Evolutionary conservation across 2,797 vertebrate genomes (phyloP).

Genomic region (Bucorvus abyssinicus): DNA sequence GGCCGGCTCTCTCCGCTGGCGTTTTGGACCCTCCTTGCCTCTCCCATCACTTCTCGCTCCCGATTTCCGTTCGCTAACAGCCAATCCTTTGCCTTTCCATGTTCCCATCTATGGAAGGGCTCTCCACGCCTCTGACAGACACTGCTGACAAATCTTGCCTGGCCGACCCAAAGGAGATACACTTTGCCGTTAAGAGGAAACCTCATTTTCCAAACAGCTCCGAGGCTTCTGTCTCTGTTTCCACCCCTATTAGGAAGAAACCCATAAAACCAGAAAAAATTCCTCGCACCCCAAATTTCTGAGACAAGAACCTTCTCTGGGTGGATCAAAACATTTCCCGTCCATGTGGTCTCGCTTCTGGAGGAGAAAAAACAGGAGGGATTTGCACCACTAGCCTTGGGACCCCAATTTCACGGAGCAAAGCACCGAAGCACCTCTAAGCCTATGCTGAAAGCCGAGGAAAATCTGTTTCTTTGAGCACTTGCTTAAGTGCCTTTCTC

Average conservation of each 20-base stretch:
- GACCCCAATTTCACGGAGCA: constrained; percentile 8
- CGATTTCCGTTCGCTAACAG: not conserved
- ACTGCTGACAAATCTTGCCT: not conserved
- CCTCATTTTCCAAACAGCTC: not conserved
- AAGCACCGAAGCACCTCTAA: not conserved
- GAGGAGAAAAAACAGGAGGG: not conserved
- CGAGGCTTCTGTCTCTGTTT: not conserved
- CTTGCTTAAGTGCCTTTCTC: not conserved
- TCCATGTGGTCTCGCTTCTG: not conserved
- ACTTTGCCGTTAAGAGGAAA: not conserved
- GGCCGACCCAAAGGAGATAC: not conserved
- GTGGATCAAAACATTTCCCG: not conserved
- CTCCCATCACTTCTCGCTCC: not conserved
- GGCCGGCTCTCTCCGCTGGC: not conserved
- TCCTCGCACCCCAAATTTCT: not conserved
- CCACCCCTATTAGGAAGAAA: constrained; percentile 19
- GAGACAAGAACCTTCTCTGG: not conserved
- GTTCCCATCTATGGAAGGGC: not conserved
- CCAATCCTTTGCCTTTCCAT: not conserved
- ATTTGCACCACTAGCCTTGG: not conserved
- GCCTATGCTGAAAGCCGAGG: not conserved
- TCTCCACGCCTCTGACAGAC: not conserved
- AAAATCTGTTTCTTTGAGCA: constrained; percentile 4
- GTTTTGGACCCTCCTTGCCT: not conserved
- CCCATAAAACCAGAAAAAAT: not conserved